These are phyloP conservation scores for Delia radicum DNA, from an alignment of 1,140 invertebrate species.

Conservation along the genomic window DNA sequence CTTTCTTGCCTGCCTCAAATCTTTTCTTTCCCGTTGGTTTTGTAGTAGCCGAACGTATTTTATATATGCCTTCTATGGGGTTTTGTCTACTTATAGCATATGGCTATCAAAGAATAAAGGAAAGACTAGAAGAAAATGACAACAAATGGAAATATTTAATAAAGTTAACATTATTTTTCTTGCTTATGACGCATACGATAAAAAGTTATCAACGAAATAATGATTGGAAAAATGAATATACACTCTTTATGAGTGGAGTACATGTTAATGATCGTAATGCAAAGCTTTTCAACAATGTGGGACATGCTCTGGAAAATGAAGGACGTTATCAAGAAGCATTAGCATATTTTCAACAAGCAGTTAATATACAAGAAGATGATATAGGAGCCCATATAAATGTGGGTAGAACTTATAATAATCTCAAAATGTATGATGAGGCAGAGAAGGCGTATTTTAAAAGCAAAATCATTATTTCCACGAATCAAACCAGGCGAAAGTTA, in stretches of 20 bases:
- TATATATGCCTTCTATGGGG: slow-evolving; percentile 97
- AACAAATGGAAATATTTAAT: slow-evolving; percentile 57
- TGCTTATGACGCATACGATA: slow-evolving; percentile 73
- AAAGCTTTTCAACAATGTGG: slow-evolving; percentile 96
- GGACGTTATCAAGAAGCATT: slow-evolving; percentile 82
- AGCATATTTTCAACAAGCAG: slow-evolving; percentile 88
- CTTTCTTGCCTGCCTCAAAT: slow-evolving; percentile 95
- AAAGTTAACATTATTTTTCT: slow-evolving; percentile 63
- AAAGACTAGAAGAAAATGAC: slow-evolving; percentile 26
- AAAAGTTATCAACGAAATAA: slow-evolving; percentile 86
- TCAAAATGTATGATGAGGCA: slow-evolving; percentile 88
- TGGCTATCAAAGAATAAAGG: slow-evolving; percentile 60
- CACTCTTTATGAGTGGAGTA: slow-evolving; percentile 88
- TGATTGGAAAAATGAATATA: slow-evolving; percentile 92
- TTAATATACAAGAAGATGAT: slow-evolving; percentile 91
- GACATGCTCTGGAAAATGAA: slow-evolving; percentile 88
- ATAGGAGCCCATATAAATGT: slow-evolving; percentile 97
- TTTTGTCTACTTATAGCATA: slow-evolving; percentile 92
- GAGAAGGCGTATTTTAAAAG: slow-evolving; percentile 88
- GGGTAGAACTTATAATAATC: slow-evolving; percentile 88
- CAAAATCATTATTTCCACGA: slow-evolving; percentile 86
- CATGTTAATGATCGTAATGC: slow-evolving; percentile 90
- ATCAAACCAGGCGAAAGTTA: slow-evolving; percentile 91
- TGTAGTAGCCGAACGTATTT: slow-evolving; percentile 91
- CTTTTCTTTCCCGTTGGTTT: slow-evolving; percentile 97